Evolutionary conservation across 2,113 vertebrate genomes (phyloP).

Genomic region (Podarcis muralis): DNA sequence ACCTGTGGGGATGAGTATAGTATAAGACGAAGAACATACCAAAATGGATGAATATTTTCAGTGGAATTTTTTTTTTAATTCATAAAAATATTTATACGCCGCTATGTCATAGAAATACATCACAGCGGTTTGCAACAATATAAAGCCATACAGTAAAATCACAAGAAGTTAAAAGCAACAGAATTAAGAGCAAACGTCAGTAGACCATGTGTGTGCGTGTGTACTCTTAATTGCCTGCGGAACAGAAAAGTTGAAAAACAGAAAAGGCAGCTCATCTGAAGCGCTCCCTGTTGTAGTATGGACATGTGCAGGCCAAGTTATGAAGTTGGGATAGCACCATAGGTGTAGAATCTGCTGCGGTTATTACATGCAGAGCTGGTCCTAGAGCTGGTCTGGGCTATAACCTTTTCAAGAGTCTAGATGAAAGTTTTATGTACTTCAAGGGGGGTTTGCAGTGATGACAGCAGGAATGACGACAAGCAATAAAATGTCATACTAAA

Average conservation of each 20-base stretch:
- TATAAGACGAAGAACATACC: neutral
- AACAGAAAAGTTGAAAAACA: no score
- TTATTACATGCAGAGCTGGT: neutral
- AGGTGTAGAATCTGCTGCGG: neutral
- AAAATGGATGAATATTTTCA: neutral
- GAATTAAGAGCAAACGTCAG: no score
- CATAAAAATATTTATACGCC: no score
- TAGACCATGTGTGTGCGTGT: no score
- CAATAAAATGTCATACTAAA: neutral
- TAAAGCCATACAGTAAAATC: no score
- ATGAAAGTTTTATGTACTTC: constrained; percentile 19
- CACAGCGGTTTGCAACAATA: no score
- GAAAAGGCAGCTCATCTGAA: neutral
- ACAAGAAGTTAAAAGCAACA: no score
- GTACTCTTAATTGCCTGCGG: no score
- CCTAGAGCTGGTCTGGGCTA: neutral
- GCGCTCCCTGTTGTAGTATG: no score
- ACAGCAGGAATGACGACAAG: constrained; percentile 23
- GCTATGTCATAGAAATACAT: no score
- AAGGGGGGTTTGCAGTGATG: neutral
- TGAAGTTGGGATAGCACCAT: neutral
- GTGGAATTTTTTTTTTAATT: no score
- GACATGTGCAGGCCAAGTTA: neutral
- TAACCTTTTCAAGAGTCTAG: neutral
- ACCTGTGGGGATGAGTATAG: neutral